A percentile compares a stretch with the other conserved stretches of the same genome.
These are phyloP conservation scores for Phoenicopterus ruber DNA, from an alignment of 2,113 vertebrate species.

Conservation along the genomic window DNA sequence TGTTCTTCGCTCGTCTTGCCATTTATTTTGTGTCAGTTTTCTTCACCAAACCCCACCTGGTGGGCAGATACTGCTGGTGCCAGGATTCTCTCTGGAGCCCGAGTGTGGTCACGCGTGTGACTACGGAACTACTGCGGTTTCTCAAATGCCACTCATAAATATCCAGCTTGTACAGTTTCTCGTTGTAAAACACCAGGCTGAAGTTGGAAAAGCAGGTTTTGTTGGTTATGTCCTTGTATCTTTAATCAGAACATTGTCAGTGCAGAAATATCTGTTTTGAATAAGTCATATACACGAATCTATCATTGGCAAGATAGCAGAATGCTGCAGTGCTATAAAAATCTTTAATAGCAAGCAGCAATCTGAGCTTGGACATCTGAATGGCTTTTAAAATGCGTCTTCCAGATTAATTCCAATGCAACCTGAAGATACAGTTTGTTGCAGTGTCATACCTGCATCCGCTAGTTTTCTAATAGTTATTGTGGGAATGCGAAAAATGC, in stretches of 20 bases:
- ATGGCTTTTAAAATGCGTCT: not conserved
- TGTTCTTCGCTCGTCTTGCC: not conserved
- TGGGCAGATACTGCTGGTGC: not conserved
- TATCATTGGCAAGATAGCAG: not conserved
- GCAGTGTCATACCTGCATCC: not conserved
- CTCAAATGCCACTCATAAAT: not conserved
- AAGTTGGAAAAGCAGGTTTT: not conserved
- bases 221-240: not conserved
- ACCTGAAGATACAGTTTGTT: not conserved
- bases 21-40: not conserved
- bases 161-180: not conserved
- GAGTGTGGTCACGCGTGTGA: not conserved
- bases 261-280: not conserved
- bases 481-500: not conserved
- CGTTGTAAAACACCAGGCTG: not conserved
- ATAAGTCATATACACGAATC: not conserved
- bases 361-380: not conserved
- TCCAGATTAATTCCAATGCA: not conserved
- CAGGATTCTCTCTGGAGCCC: not conserved
- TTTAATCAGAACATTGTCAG: not conserved
- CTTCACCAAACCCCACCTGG: not conserved
- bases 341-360: not conserved
- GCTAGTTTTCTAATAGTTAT: not conserved
- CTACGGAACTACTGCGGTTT: not conserved
- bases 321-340: conserved; percentile 33